phyloP scores from a whole-genome alignment of 2,888 invertebrate genomes.

The Ryuthela nishihirai region DNA sequence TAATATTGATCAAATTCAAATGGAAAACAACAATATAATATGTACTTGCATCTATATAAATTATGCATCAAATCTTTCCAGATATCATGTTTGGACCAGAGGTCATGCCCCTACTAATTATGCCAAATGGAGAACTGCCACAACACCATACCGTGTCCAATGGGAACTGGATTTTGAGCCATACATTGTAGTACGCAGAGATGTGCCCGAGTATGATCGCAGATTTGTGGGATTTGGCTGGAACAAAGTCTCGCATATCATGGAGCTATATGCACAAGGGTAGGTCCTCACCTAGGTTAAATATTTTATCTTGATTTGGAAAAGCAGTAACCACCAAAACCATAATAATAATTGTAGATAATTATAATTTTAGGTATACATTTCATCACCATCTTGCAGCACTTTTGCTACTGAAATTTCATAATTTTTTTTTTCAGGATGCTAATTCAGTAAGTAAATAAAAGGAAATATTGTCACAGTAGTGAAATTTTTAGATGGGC shows the following conservation, averaged over 20 bases:
- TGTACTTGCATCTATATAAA: background rate
- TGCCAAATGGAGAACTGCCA: slow-evolving; percentile 70
- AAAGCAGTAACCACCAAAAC: too few species aligned
- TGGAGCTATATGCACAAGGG: slow-evolving; percentile 73
- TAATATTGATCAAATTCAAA: background rate
- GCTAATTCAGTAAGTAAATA: too few species aligned
- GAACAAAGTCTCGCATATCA: slow-evolving; percentile 88
- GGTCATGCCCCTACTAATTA: slow-evolving; percentile 86
- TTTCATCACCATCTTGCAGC: too few species aligned
- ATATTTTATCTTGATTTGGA: too few species aligned
- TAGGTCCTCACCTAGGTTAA: too few species aligned
- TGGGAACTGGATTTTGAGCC: slow-evolving; percentile 92
- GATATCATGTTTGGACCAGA: slow-evolving; percentile 77
- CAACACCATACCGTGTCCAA: slow-evolving; percentile 73
- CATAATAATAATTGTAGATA: too few species aligned
- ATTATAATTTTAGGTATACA: too few species aligned
- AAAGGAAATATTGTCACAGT: too few species aligned
- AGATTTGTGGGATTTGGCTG: slow-evolving; percentile 93
- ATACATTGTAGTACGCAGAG: slow-evolving; percentile 70
- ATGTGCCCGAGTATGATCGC: slow-evolving; percentile 74
- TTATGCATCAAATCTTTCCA: slow-evolving; percentile 28
- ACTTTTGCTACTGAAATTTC: too few species aligned
- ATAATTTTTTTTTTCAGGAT: too few species aligned
- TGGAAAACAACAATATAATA: background rate
- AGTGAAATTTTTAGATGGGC: too few species aligned